These are phyloP conservation scores for Temnothorax unifasciatus DNA, from an alignment of 2,888 invertebrate species.

Conservation along the genomic window DNA sequence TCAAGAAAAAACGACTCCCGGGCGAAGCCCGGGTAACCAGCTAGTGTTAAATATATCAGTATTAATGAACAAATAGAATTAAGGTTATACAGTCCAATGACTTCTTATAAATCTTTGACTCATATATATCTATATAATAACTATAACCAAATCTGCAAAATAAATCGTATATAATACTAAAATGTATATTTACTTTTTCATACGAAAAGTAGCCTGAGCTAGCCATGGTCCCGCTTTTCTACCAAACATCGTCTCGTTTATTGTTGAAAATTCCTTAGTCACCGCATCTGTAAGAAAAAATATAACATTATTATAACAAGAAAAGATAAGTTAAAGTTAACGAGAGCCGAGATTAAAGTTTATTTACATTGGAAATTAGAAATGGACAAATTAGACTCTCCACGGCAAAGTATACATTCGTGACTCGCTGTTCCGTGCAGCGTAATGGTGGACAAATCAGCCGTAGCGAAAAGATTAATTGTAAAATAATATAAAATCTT, in stretches of 20 bases:
- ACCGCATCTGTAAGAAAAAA: conserved; percentile 4
- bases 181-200: background rate
- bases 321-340: background rate
- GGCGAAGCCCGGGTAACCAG: no score
- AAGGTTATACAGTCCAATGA: background rate
- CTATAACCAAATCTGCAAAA: background rate
- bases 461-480: background rate
- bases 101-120: background rate
- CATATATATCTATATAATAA: no score
- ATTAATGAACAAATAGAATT: background rate
- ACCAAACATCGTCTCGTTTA: background rate
- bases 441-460: background rate
- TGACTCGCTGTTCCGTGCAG: background rate
- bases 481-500: conserved; percentile 8
- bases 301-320: background rate
- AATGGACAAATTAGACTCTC: background rate
- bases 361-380: background rate
- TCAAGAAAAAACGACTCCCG: no score
- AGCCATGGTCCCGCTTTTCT: conserved; percentile 14
- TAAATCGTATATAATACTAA: background rate
- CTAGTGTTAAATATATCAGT: background rate
- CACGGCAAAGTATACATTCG: background rate
- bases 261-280: background rate
- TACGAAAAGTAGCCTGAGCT: background rate
- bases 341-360: background rate